Conservation (phyloP, 2,888 invertebrate genomes). For the Trachelus iudaicus region DNA sequence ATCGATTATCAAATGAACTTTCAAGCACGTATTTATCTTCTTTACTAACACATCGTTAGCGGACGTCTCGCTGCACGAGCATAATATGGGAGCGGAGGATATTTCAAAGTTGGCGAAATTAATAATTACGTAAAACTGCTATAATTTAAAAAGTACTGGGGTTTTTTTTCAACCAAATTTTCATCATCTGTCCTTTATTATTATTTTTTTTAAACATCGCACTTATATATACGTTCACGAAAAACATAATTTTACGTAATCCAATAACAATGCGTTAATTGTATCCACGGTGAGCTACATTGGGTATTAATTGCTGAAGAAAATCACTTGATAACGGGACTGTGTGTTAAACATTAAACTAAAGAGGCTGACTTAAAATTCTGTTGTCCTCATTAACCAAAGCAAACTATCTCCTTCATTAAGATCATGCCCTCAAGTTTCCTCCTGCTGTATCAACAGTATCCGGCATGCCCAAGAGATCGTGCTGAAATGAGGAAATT, state of each 20-base stretch:
- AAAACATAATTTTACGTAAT: no score
- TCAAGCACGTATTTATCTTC: not conserved
- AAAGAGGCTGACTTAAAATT: constrained; percentile 19
- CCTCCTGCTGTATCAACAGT: constrained; percentile 12
- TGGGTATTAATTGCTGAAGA: not conserved
- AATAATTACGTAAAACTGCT: no score
- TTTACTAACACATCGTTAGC: not conserved
- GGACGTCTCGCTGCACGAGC: no score
- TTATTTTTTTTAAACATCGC: no score
- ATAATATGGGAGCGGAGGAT: no score
- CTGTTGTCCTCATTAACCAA: constrained; percentile 21
- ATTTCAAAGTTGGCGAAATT: no score
- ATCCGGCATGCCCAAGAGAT: constrained; percentile 12
- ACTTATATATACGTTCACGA: no score
- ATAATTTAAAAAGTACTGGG: no score
- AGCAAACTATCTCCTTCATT: constrained; percentile 15
- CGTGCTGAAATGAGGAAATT: constrained; percentile 8
- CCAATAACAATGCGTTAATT: no score
- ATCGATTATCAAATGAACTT: not conserved
- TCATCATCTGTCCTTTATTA: no score
- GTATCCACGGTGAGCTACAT: not conserved
- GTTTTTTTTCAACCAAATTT: no score
- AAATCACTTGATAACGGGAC: not conserved
- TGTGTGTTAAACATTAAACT: not conserved
- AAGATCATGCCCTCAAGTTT: constrained; percentile 11